These are phyloP conservation scores for Tragelaphus eurycerus DNA, from an alignment of 2,797 vertebrate genomes.

Conservation along the genomic window DNA sequence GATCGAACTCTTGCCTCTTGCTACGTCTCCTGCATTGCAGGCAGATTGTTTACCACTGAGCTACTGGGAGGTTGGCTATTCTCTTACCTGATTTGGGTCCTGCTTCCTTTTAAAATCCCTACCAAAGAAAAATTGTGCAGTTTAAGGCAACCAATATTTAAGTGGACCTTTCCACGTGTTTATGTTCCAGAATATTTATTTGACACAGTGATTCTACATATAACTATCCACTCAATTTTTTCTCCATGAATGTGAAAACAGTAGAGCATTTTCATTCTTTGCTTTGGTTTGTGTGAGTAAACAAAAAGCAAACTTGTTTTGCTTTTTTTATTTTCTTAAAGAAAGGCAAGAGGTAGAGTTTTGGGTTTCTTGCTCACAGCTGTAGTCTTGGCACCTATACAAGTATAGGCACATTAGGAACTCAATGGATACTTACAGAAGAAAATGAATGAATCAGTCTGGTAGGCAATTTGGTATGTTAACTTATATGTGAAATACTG, in stretches of 20 bases:
- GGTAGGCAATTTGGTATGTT: not conserved
- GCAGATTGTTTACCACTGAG: not conserved
- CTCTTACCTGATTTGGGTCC: not conserved
- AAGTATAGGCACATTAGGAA: not conserved
- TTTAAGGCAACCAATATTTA: constrained; percentile 39
- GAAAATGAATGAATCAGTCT: not conserved
- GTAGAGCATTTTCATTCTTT: constrained; percentile 40
- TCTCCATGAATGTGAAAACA: constrained; percentile 30
- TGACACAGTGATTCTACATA: not conserved
- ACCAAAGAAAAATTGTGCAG: not conserved
- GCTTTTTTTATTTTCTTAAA: not conserved
- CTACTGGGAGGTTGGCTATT: not conserved
- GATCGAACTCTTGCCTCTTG: not conserved
- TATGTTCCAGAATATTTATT: not conserved
- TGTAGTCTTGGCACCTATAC: not conserved
- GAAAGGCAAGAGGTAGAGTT: not conserved
- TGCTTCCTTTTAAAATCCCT: constrained; percentile 18
- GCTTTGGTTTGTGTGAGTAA: constrained; percentile 26
- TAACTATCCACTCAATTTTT: not conserved
- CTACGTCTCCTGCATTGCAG: rapidly evolving
- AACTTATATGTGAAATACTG: not conserved
- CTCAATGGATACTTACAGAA: not conserved
- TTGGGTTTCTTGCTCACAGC: not conserved
- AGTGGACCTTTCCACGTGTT: constrained; percentile 39
- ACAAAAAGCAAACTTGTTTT: constrained; percentile 66